A percentile compares a stretch with the other conserved stretches of the same genome.
Conservation (phyloP, 2,888 invertebrate species). For the Molorchus minor region DNA sequence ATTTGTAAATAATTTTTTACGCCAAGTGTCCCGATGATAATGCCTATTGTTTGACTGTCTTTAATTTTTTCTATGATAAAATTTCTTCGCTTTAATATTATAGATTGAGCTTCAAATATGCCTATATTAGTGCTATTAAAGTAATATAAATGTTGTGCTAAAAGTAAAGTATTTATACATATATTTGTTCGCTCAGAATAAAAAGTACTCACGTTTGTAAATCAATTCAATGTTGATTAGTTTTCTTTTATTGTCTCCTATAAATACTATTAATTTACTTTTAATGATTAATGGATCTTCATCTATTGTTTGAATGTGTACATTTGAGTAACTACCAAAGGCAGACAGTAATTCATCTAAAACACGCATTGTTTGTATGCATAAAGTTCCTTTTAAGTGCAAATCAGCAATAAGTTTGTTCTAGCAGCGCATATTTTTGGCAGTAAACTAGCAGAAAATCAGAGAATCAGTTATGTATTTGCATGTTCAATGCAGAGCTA, state of each 20-base stretch:
- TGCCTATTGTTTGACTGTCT: constrained; percentile 87
- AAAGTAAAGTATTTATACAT: constrained; percentile 51
- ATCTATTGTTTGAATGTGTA: constrained; percentile 39
- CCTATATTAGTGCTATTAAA: too few relatives aligned
- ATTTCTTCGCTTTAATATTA: constrained; percentile 80
- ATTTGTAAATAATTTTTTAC: constrained; percentile 81
- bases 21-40: constrained; percentile 91
- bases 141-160: constrained; percentile 68
- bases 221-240: constrained; percentile 65
- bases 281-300: constrained; percentile 43
- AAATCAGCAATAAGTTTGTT: neutral
- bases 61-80: constrained; percentile 90
- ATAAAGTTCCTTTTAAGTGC: neutral
- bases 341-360: constrained; percentile 25
- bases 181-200: constrained; percentile 11
- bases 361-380: constrained; percentile 23
- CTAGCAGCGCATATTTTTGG: too few relatives aligned
- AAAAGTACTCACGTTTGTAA: constrained; percentile 44
- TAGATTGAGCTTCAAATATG: constrained; percentile 63
- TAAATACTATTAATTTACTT: constrained; percentile 64
- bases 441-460: too few relatives aligned
- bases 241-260: constrained; percentile 65
- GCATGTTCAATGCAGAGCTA: too few relatives aligned
- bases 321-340: constrained; percentile 26
- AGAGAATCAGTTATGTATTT: too few relatives aligned